phyloP scores from a whole-genome alignment of 2,113 vertebrate genomes.

The Henicopernis longicauda region DNA sequence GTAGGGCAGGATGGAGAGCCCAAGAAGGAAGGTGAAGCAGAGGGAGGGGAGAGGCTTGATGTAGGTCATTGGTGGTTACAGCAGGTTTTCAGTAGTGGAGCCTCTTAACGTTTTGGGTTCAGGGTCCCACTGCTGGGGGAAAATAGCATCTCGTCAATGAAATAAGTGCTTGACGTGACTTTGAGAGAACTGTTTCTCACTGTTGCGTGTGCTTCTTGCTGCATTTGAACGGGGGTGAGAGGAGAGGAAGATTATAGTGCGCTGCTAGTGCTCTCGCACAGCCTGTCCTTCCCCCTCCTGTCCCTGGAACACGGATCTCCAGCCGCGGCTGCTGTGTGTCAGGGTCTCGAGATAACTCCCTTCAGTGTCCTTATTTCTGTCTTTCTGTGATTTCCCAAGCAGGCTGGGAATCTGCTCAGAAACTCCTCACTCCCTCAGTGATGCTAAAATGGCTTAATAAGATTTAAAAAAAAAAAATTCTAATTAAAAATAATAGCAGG shows the following conservation, averaged over 20 bases:
- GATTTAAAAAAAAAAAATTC: neutral
- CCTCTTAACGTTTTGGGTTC: neutral
- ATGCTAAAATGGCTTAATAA: neutral
- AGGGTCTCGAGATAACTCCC: neutral
- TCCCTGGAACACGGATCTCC: neutral
- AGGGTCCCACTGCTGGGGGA: neutral
- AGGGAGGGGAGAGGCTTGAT: neutral
- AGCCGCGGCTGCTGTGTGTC: neutral
- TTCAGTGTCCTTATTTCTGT: neutral
- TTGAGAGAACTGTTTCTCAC: rapidly evolving
- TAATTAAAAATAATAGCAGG: neutral
- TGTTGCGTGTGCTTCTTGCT: neutral
- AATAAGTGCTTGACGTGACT: neutral
- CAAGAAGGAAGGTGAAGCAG: conserved; percentile 26
- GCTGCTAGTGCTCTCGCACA: neutral
- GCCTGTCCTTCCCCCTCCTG: neutral
- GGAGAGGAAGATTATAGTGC: neutral
- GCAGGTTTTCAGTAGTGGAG: neutral
- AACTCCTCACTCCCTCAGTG: neutral
- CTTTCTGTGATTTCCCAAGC: neutral
- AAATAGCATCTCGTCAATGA: neutral
- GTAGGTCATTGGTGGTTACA: neutral
- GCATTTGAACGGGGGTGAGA: neutral
- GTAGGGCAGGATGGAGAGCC: conserved; percentile 33
- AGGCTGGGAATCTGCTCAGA: neutral